Evolutionary conservation across 2,888 invertebrate species (phyloP).

Genomic region (Idaea aversata): DNA sequence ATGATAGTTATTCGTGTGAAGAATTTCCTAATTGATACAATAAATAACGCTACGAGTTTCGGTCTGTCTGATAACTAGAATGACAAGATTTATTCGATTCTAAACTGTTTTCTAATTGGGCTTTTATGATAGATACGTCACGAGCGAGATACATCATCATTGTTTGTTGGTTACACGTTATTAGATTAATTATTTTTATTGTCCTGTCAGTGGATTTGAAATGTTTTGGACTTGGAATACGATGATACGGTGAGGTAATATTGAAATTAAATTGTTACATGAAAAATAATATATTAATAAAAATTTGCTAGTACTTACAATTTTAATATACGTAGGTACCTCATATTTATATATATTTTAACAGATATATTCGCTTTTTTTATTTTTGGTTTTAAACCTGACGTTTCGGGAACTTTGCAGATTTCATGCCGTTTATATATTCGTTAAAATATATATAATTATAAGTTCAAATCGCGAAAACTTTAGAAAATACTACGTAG

Average conservation of each 20-base stretch:
- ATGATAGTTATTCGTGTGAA: slow-evolving; percentile 57
- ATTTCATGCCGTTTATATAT: no score
- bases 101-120: slow-evolving; percentile 61
- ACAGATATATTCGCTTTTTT: no score
- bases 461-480: no score
- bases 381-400: no score
- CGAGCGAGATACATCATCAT: slow-evolving; percentile 38
- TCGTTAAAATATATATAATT: no score
- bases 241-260: background rate
- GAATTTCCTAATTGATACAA: slow-evolving; percentile 71
- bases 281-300: no score
- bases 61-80: slow-evolving; percentile 63
- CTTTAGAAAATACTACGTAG: no score
- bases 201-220: background rate
- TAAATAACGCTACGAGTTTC: slow-evolving; percentile 63
- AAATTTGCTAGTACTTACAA: no score
- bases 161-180: slow-evolving; percentile 49
- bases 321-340: no score
- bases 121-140: slow-evolving; percentile 51
- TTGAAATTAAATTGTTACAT: no score
- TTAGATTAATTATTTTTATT: slow-evolving; percentile 30
- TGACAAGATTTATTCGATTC: slow-evolving; percentile 63
- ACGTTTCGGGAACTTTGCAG: no score
- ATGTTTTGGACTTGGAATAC: background rate
- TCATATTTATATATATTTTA: no score